Conservation (phyloP, 2,113 vertebrate species). For the Sylvietta virens region DNA sequence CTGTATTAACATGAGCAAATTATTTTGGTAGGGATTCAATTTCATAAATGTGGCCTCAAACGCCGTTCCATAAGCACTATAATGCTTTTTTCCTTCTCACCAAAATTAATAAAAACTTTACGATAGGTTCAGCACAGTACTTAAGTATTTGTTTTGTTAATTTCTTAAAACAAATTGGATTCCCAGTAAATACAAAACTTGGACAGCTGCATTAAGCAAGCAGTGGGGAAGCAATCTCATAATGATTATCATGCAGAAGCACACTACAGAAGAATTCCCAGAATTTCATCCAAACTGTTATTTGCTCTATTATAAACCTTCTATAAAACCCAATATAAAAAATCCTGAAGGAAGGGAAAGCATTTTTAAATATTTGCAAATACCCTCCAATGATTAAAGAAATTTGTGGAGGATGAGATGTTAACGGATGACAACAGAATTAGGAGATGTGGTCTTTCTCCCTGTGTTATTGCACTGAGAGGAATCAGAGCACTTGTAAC, state of each 20-base stretch:
- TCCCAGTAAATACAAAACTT: constrained; percentile 73
- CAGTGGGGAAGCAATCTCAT: constrained; percentile 74
- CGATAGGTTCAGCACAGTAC: constrained; percentile 53
- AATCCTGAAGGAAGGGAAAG: constrained; percentile 71
- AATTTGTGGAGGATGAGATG: constrained; percentile 47
- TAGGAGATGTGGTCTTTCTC: background rate
- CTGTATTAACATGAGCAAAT: constrained; percentile 33
- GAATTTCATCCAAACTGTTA: constrained; percentile 75
- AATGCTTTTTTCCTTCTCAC: constrained; percentile 38
- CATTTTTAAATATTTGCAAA: constrained; percentile 72
- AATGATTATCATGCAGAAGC: constrained; percentile 69
- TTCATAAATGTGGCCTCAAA: constrained; percentile 68
- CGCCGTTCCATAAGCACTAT: constrained; percentile 46
- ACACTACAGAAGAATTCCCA: constrained; percentile 70
- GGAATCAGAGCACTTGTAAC: background rate
- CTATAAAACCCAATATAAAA: constrained; percentile 72
- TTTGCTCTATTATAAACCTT: constrained; percentile 76
- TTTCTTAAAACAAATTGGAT: constrained; percentile 79
- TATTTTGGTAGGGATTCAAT: constrained; percentile 67
- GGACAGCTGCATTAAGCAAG: constrained; percentile 73
- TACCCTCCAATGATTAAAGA: constrained; percentile 67
- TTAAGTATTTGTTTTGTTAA: constrained; percentile 78
- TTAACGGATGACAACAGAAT: background rate
- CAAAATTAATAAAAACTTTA: constrained; percentile 76
- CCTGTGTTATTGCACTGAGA: background rate